Percentiles rank a stretch among this genome's conserved stretches.
These are phyloP conservation scores for Lethenteron reissneri DNA, from an alignment of 2,113 vertebrate species.

Conservation along the genomic window DNA sequence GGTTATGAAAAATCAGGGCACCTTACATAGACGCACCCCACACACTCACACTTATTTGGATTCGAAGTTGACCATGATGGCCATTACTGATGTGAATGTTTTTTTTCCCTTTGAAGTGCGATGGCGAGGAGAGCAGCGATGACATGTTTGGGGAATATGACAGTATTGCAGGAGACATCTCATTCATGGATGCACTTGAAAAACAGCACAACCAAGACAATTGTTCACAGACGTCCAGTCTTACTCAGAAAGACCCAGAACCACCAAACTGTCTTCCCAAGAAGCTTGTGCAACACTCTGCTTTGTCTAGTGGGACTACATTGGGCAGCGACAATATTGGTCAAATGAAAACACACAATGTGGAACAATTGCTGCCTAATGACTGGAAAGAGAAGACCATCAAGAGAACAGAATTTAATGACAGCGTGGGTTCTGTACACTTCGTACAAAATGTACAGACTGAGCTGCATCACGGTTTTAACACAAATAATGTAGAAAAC, in stretches of 20 bases:
- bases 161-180: constrained; percentile 36
- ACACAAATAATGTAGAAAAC: too few species aligned
- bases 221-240: too few species aligned
- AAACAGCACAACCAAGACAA: too few species aligned
- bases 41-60: too few species aligned
- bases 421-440: too few species aligned
- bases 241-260: constrained; percentile 18
- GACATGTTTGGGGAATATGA: constrained; percentile 60
- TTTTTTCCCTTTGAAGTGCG: constrained; percentile 22
- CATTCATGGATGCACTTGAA: constrained; percentile 38
- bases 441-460: too few species aligned
- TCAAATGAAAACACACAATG: neutral
- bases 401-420: too few species aligned
- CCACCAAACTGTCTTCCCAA: constrained; percentile 9
- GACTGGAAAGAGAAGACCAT: too few species aligned
- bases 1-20: too few species aligned
- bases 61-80: too few species aligned
- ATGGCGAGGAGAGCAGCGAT: constrained; percentile 32
- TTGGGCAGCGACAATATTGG: neutral
- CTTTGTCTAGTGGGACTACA: neutral
- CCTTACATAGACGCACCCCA: too few species aligned
- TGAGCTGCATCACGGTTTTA: too few species aligned
- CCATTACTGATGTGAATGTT: neutral
- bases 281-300: neutral
- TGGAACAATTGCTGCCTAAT: neutral